A percentile compares a stretch with the other conserved stretches of the same genome.
Conservation (phyloP, 2,888 invertebrate genomes). For the Sphaerophoria taeniata region DNA sequence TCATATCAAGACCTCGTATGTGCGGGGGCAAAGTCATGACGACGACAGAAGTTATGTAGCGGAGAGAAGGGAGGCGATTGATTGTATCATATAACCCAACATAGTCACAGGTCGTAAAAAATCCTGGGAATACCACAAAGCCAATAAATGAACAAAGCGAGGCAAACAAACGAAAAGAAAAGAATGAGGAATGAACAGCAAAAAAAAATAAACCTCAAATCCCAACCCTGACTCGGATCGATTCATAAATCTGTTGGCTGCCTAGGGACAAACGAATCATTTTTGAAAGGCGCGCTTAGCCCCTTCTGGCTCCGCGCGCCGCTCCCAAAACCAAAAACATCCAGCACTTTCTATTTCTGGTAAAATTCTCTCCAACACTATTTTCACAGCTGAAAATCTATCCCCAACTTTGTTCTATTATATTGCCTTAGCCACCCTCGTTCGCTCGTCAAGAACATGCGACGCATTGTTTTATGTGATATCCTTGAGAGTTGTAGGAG, state of each 20-base stretch:
- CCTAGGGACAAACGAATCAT: conserved; percentile 39
- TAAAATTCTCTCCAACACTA: conserved; percentile 24
- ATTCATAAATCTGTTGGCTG: conserved; percentile 62
- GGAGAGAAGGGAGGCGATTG: conserved; percentile 3
- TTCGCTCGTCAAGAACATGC: conserved; percentile 5
- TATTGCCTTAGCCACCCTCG: neutral
- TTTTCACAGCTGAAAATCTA: conserved; percentile 30
- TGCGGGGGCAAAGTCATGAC: neutral
- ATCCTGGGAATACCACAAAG: conserved; percentile 61
- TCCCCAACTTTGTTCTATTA: neutral
- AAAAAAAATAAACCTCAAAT: conserved; percentile 29
- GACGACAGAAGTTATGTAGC: neutral
- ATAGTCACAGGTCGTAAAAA: conserved; percentile 69
- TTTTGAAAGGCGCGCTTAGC: neutral
- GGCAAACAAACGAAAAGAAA: conserved; percentile 6
- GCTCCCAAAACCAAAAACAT: neutral
- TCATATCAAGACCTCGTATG: conserved; percentile 9
- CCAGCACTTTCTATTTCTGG: conserved; percentile 4
- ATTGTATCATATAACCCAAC: conserved; percentile 38
- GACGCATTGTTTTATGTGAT: conserved; percentile 33
- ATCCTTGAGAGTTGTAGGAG: neutral
- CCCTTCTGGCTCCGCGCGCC: neutral
- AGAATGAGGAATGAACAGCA: neutral
- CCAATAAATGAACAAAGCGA: conserved; percentile 55
- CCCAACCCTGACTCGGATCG: conserved; percentile 41